Evolutionary conservation across 1,140 invertebrate genomes (phyloP).

Genomic region (Cardiocondyla obscurior): DNA sequence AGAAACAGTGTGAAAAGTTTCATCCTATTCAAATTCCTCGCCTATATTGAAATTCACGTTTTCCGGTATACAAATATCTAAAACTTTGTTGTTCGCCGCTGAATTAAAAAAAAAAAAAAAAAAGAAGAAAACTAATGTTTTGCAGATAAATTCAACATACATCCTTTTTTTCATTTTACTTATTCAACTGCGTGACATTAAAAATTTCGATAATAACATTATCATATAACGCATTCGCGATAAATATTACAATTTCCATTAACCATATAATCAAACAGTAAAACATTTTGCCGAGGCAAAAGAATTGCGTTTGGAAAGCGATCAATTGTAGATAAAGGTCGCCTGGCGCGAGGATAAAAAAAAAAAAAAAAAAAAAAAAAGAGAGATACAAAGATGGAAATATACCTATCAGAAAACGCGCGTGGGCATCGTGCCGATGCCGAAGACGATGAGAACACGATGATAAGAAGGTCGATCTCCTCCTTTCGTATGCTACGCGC

Average conservation of each 20-base stretch:
- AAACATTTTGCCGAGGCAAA: not conserved
- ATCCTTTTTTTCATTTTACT: not conserved
- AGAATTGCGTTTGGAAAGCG: constrained; percentile 49
- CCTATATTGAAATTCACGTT: constrained; percentile 14
- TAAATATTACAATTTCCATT: not conserved
- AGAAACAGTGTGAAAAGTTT: constrained; percentile 3
- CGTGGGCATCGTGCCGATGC: not conserved
- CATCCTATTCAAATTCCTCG: not conserved
- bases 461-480: constrained; percentile 51
- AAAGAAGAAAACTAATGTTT: not conserved
- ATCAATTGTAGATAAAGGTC: constrained; percentile 22
- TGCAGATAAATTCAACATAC: not conserved
- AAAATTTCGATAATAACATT: not conserved
- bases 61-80: not conserved
- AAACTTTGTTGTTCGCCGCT: not conserved
- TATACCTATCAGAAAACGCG: not conserved
- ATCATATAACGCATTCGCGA: not conserved
- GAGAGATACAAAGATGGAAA: constrained; percentile 21
- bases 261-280: not conserved
- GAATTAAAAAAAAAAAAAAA: not conserved
- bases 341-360: not conserved
- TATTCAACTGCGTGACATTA: not conserved
- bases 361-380: not conserved
- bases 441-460: constrained; percentile 29
- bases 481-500: constrained; percentile 44